Conservation (phyloP, 2,888 invertebrate species). For the Theretra japonica region DNA sequence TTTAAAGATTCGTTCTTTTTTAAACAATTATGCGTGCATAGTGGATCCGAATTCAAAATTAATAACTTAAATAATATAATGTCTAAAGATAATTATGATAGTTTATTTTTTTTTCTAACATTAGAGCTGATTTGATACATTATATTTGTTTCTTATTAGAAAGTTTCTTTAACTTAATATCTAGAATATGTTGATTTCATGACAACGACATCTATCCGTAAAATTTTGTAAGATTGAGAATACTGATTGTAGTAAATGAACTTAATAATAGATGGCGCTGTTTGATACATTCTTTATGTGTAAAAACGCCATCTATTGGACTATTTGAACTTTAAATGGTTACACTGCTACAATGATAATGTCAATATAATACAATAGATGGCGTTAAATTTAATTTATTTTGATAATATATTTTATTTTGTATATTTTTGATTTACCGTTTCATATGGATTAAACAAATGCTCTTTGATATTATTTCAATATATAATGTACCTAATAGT, state of each 20-base stretch:
- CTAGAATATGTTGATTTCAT: not conserved
- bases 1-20: too few relatives aligned
- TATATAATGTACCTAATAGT: not conserved
- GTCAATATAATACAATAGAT: not conserved
- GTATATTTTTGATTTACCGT: not conserved
- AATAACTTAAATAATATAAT: not conserved
- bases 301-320: constrained; percentile 31
- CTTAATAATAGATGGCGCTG: constrained; percentile 27
- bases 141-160: too few relatives aligned
- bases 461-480: too few relatives aligned
- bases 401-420: not conserved
- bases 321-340: not conserved
- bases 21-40: not conserved
- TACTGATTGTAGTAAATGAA: not conserved
- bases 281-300: not conserved
- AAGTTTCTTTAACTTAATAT: too few relatives aligned
- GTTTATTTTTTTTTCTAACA: not conserved
- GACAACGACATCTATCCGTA: not conserved
- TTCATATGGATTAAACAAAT: not conserved
- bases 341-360: too few relatives aligned
- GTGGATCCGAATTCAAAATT: too few relatives aligned
- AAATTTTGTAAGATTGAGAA: not conserved
- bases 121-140: too few relatives aligned
- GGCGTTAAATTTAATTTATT: not conserved
- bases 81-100: not conserved